These are phyloP conservation scores for Adineta ricciae DNA, from an alignment of 2,888 invertebrate genomes.

Conservation along the genomic window DNA sequence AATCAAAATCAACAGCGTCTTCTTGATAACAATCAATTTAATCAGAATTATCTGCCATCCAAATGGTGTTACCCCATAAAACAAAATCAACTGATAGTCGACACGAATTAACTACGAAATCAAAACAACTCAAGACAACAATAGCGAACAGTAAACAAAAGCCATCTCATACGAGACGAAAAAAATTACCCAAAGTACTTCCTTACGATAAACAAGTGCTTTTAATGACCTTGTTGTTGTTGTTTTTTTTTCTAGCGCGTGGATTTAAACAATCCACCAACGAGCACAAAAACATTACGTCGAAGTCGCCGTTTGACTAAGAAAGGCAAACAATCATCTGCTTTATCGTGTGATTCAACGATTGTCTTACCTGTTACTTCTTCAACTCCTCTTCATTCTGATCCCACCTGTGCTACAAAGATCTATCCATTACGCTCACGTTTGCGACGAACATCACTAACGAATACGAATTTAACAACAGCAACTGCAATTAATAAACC, in stretches of 20 bases:
- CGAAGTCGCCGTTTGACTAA: not conserved
- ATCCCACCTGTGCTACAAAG: not conserved
- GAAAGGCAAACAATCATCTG: not conserved
- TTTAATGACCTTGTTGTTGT: not conserved
- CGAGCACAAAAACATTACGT: not conserved
- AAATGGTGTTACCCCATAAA: not conserved
- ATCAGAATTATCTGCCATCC: not conserved
- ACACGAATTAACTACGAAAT: not conserved
- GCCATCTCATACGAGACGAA: not conserved
- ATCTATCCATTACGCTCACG: conserved; percentile 7
- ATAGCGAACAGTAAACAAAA: not conserved
- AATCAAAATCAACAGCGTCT: not conserved
- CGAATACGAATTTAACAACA: not conserved
- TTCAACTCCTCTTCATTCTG: not conserved
- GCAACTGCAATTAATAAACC: not conserved
- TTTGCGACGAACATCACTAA: not conserved
- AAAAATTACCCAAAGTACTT: not conserved
- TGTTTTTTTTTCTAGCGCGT: not conserved
- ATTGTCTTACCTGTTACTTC: not conserved
- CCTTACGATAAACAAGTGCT: not conserved
- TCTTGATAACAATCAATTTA: not conserved
- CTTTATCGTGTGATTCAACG: not conserved
- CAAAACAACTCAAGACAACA: not conserved
- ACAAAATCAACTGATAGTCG: not conserved
- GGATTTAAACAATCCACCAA: not conserved